Evolutionary conservation across 2,113 vertebrate genomes (phyloP), one percentile per base, ranked within the genome.

Genomic region (Oncorhynchus keta): DNA sequence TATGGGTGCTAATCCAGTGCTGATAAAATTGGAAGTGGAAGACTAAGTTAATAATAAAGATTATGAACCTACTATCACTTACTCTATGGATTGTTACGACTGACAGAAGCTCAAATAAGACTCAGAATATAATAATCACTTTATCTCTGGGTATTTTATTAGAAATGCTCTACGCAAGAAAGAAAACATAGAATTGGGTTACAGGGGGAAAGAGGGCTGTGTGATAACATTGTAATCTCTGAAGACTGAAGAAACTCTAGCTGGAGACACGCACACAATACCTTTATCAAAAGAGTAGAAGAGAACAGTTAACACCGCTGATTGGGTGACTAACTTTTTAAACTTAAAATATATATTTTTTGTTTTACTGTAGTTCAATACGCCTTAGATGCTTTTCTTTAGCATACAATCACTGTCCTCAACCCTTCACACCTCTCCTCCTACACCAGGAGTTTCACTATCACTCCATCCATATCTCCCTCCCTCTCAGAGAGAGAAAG

Each of bases 341-440:
- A 62, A n/a, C 7, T 70, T 4, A 13, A 64, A n/a, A 18, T 16
- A 68, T n/a, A n/a, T 18, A 71, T 66, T 68, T 24, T 39, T 79
- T 28, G 3, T 28, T 28, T 84, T 70, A 84, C 74, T 86, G 76
- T 75, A 18, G 72, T 79, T 5, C 70, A 39, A 48, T 49, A 45
- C 35, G 49, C 74, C 51, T 9, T 62, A 67, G 3, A 55, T 59
- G 9, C 32, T 78, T 68, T n/a, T 62, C 16, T 62, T 62, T 8
- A 62, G 5, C 59, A 73, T 18, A 76, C 20, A 75, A 62, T 79
- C 20, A 13, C 73, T 51, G 62, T 30, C 45, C 12, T 55, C 49
- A 55, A 13, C 12, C 64, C 9, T 8, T n/a, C 30, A 45, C 8
- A 2, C 39, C 39, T 45, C 39, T 11, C 30, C 74, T 20, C 30